Conservation (phyloP, 2,113 vertebrate genomes). For the Turdus rufiventris region DNA sequence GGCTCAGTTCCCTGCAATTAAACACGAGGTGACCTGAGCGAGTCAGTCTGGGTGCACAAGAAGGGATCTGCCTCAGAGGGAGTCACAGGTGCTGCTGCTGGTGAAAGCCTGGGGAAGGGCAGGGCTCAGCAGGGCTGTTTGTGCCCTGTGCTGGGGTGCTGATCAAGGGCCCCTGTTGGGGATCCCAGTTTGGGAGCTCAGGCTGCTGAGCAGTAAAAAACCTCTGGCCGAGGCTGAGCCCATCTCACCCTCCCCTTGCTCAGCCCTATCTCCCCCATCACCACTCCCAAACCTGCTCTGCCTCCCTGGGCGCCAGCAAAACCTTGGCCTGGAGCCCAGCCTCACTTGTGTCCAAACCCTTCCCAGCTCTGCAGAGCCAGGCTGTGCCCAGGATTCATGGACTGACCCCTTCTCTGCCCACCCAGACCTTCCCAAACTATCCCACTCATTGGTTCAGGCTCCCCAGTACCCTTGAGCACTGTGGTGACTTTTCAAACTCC, state of each 20-base stretch:
- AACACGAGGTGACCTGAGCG: rapidly evolving
- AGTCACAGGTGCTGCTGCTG: neutral
- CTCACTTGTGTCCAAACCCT: rapidly evolving
- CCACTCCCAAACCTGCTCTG: neutral
- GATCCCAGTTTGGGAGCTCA: neutral
- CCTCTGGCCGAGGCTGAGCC: neutral
- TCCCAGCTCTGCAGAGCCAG: rapidly evolving
- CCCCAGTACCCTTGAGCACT: rapidly evolving
- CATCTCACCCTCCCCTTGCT: neutral
- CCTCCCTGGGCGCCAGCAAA: neutral
- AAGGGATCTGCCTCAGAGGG: neutral
- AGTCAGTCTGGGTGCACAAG: neutral
- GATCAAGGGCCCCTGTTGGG: neutral
- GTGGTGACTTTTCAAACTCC: neutral
- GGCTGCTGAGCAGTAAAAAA: rapidly evolving
- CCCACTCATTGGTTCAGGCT: rapidly evolving
- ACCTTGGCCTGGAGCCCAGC: neutral
- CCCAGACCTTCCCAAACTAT: neutral
- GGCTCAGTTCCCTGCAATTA: neutral
- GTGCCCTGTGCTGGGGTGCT: neutral
- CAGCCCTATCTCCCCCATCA: neutral
- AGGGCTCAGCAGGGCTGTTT: neutral
- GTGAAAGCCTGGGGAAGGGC: neutral
- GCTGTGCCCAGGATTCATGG: neutral
- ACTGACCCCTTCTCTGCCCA: neutral